Base-by-base conservation (phyloP, 2,888 invertebrate species). In the Pyrrhia umbra region DNA sequence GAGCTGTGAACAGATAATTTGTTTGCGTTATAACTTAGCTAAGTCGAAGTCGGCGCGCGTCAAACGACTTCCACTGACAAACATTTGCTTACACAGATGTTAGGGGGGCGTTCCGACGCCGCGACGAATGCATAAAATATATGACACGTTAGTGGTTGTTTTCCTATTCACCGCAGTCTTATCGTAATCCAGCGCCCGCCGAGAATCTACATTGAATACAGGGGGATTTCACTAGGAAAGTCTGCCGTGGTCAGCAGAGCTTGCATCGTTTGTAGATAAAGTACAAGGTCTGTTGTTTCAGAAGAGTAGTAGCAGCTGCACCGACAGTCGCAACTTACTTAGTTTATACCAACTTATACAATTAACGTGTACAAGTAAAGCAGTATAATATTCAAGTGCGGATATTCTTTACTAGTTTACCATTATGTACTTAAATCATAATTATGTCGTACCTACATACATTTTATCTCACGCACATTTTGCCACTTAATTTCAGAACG, bases 1-100 rank as follows among this genome's bases (percentile, higher is more conserved):
- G 69, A 43, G 34, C 61, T 20, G 60, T 74, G 55, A 74, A 73
- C 23, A 67, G 70, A 77, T 77, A 77, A 77, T 63, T 74, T 74
- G 54, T 76, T 71, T 68, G 68, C 60, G 21, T 46, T 65, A 73
- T 55, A 74, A 70, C 57, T 74, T 61, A 60, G 55, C 62, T 37
- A 55, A 58, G 58, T 45, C 37, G 37, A 18, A 51, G 43, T 49
- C 57, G 49, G 39, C 9, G 64, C 60, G 25, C 52, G 59, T 65
- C 77, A 58, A 63, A 59, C 61, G 52, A 61, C 43, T 74, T 59
- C 51, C 30, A 50, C 59, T 71, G 16, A 43, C 71, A 75, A 71
- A 71, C 60, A 75, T 77, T 70, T 64, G 61, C 63, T 56, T 46
- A 51, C 46, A 39, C 40, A 27, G 21, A 40, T 45, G 51, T 68